phyloP scores from a whole-genome alignment of 2,888 invertebrate species.

The Hypselothyrea guttata region DNA sequence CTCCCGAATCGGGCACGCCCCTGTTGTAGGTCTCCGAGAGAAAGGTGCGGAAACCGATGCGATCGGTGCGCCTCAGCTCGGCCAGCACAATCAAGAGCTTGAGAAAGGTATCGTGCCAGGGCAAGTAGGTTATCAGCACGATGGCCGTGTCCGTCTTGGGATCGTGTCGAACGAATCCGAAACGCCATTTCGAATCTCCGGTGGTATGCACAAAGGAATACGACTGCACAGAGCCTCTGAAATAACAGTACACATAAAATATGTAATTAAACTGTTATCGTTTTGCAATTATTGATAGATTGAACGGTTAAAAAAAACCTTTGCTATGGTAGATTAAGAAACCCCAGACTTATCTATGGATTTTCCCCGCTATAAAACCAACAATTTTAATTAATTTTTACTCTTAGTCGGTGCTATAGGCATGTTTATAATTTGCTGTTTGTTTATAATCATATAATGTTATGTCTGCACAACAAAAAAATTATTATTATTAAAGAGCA shows the following conservation, averaged over 20 bases:
- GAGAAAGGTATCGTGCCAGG: constrained; percentile 98
- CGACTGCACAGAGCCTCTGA: constrained; percentile 90
- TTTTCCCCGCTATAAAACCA: too few relatives aligned
- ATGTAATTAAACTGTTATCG: too few relatives aligned
- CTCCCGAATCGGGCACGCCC: constrained; percentile 87
- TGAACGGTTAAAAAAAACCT: too few relatives aligned
- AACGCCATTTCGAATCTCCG: constrained; percentile 97
- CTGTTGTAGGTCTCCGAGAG: constrained; percentile 87
- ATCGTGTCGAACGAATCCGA: constrained; percentile 98
- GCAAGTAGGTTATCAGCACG: constrained; percentile 93
- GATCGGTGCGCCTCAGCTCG: constrained; percentile 77
- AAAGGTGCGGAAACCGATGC: constrained; percentile 82
- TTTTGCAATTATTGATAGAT: too few relatives aligned
- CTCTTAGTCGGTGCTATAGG: too few relatives aligned
- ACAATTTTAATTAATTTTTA: too few relatives aligned
- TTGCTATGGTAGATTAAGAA: too few relatives aligned
- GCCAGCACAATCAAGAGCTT: constrained; percentile 79
- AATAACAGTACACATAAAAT: not conserved
- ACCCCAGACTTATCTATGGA: too few relatives aligned
- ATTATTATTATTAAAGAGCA: constrained; percentile 26
- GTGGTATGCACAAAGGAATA: constrained; percentile 99
- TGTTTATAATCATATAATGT: not conserved
- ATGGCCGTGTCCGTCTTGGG: constrained; percentile 93
- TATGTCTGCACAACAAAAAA: not conserved
- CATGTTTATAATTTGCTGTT: not conserved